Percentiles rank a stretch among this genome's conserved stretches.
Evolutionary conservation across 2,113 vertebrate genomes (phyloP).

Genomic region (Plectropomus leopardus): DNA sequence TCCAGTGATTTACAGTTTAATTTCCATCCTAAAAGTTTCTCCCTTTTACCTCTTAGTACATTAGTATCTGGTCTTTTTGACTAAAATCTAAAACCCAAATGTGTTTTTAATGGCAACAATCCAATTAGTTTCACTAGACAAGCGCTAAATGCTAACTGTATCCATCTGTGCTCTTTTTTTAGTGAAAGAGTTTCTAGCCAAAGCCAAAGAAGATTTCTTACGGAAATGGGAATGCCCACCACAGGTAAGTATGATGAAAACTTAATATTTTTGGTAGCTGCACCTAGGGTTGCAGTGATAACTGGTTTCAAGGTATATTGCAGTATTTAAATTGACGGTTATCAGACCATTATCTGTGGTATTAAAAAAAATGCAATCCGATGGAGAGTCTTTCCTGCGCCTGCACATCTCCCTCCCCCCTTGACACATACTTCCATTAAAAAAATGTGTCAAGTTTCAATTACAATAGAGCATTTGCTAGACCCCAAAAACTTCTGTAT

Average conservation of each 20-base stretch:
- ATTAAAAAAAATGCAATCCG: too few species aligned
- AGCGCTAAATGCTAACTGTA: conserved; percentile 1
- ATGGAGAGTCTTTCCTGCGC: too few species aligned
- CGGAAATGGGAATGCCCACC: conserved; percentile 99
- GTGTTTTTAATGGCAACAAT: conserved; percentile 12
- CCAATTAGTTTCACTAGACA: neutral
- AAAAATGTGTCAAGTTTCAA: too few species aligned
- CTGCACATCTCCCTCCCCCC: too few species aligned
- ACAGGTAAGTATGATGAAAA: conserved; percentile 86
- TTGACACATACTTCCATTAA: too few species aligned
- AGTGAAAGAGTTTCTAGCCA: conserved; percentile 99
- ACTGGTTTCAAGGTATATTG: too few species aligned
- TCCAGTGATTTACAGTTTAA: conserved; percentile 33
- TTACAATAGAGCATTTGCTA: too few species aligned
- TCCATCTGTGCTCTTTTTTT: conserved; percentile 60
- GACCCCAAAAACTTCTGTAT: too few species aligned
- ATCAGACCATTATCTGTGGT: too few species aligned
- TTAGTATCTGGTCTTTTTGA: conserved; percentile 51
- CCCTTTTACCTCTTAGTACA: conserved; percentile 27
- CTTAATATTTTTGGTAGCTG: neutral
- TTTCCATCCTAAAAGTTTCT: conserved; percentile 32
- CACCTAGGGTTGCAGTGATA: too few species aligned
- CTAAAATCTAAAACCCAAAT: conserved; percentile 37
- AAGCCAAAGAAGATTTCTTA: conserved; percentile 99
- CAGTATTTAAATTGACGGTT: too few species aligned